Conservation (phyloP, 1,140 invertebrate species). For the Limonius californicus region DNA sequence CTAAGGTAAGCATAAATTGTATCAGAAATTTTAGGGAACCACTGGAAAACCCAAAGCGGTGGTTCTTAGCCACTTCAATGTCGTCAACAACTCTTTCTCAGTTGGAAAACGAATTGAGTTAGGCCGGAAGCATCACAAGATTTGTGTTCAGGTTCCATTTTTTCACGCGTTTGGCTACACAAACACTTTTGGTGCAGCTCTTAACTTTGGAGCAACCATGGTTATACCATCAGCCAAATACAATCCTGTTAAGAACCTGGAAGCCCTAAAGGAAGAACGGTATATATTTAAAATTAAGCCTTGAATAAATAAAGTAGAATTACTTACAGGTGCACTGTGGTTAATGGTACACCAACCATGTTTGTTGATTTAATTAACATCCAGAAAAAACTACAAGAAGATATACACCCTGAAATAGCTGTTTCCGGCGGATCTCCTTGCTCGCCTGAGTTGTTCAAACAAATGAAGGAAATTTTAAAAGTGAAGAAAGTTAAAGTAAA, state of each 20-base stretch:
- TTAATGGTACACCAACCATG: constrained; percentile 96
- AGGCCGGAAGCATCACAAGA: constrained; percentile 50
- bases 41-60: constrained; percentile 88
- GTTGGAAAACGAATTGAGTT: constrained; percentile 59
- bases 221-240: constrained; percentile 68
- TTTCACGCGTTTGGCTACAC: constrained; percentile 90
- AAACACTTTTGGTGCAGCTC: constrained; percentile 59
- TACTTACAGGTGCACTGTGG: constrained; percentile 62
- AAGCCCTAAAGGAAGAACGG: constrained; percentile 67
- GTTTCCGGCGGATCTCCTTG: constrained; percentile 73
- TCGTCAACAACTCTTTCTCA: constrained; percentile 82
- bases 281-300: constrained; percentile 43
- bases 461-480: constrained; percentile 48
- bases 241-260: constrained; percentile 63
- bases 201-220: constrained; percentile 66
- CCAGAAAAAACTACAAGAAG: constrained; percentile 49
- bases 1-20: neutral
- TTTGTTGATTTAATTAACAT: constrained; percentile 77
- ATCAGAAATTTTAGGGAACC: constrained; percentile 57
- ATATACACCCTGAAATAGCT: constrained; percentile 54
- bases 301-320: neutral
- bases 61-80: constrained; percentile 73
- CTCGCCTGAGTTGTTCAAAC: constrained; percentile 65
- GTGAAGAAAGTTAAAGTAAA: constrained; percentile 42
- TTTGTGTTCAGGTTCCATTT: constrained; percentile 82